Conservation (phyloP, 2,888 invertebrate species). For the Dryobota labecula region DNA sequence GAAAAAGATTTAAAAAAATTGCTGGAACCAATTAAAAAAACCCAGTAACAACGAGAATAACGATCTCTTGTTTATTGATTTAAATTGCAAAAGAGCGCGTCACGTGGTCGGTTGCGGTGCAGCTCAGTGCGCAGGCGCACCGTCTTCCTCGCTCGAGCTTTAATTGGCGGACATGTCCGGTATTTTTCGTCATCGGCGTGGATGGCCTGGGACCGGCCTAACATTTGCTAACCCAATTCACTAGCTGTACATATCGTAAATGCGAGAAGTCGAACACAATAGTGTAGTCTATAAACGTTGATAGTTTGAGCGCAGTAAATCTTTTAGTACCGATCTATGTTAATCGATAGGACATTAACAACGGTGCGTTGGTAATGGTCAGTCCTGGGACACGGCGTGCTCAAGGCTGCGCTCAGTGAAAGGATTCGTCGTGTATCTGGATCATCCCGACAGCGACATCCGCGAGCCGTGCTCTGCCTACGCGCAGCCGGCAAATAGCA, state of each 20-base stretch:
- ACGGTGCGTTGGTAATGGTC: slow-evolving; percentile 86
- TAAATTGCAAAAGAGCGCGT: slow-evolving; percentile 81
- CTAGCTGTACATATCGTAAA: slow-evolving; percentile 67
- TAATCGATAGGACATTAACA: slow-evolving; percentile 88
- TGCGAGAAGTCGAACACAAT: slow-evolving; percentile 76
- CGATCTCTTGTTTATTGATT: slow-evolving; percentile 79
- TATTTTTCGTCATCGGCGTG: slow-evolving; percentile 68
- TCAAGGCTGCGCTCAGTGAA: slow-evolving; percentile 88
- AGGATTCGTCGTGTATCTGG: slow-evolving; percentile 87
- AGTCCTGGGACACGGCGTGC: slow-evolving; percentile 78
- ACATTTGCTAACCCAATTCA: slow-evolving; percentile 72
- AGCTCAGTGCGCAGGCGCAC: slow-evolving; percentile 61
- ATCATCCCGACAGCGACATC: slow-evolving; percentile 82
- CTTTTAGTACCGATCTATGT: slow-evolving; percentile 85
- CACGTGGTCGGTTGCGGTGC: slow-evolving; percentile 71
- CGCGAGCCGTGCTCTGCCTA: slow-evolving; percentile 55
- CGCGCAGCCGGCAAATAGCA: slow-evolving; percentile 34
- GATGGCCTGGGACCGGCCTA: slow-evolving; percentile 74
- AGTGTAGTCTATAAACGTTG: slow-evolving; percentile 73
- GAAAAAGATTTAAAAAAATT: slow-evolving; percentile 62
- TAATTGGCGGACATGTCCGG: slow-evolving; percentile 79
- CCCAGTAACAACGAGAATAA: slow-evolving; percentile 77
- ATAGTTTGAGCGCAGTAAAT: slow-evolving; percentile 79
- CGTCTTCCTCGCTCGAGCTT: slow-evolving; percentile 67
- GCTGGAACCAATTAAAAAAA: slow-evolving; percentile 73